These are phyloP conservation scores for Tetrax tetrax DNA, from an alignment of 2,113 vertebrate species.

Conservation along the genomic window DNA sequence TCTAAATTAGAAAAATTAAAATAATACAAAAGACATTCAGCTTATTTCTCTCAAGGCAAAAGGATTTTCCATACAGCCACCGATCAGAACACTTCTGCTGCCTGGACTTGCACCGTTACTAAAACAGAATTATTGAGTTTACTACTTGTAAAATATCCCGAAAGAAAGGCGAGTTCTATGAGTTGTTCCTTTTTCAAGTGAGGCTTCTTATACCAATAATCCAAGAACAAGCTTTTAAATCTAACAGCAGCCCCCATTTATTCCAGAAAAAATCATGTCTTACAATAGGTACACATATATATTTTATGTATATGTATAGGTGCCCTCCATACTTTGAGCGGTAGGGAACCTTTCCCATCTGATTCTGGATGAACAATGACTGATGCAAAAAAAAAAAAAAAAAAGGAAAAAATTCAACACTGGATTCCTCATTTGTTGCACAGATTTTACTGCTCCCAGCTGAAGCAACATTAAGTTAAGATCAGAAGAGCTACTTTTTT, in stretches of 20 bases:
- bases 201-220: neutral
- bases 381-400: neutral
- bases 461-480: neutral
- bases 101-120: neutral
- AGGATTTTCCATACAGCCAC: neutral
- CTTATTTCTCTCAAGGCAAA: neutral
- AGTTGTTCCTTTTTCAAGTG: neutral
- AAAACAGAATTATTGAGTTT: neutral
- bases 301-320: neutral
- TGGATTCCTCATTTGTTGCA: neutral
- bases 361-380: neutral
- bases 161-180: neutral
- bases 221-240: neutral
- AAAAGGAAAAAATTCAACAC: neutral
- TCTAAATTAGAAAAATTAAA: neutral
- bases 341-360: neutral
- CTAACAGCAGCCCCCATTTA: neutral
- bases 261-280: neutral
- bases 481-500: neutral
- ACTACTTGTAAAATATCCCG: neutral
- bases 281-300: too few relatives aligned
- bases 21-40: neutral
- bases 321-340: neutral
- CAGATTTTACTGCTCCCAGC: neutral
- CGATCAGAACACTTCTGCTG: neutral